Conservation (phyloP, 2,888 invertebrate genomes). For the Clitarchus hookeri region DNA sequence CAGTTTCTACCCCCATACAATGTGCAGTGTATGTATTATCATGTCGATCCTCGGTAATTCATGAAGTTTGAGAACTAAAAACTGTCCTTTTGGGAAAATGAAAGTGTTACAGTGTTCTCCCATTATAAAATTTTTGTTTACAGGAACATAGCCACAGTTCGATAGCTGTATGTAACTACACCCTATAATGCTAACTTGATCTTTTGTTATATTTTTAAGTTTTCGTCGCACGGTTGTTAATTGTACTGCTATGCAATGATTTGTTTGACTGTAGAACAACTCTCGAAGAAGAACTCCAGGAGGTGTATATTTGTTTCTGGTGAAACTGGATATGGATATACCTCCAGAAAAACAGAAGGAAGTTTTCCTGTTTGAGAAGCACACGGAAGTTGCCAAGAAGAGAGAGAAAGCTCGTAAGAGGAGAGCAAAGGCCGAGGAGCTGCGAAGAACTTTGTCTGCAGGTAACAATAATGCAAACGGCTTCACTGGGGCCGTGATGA, state of each 20-base stretch:
- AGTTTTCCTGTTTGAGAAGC: conserved; percentile 71
- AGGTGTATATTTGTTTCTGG: conserved; percentile 81
- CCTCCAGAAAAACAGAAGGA: conserved; percentile 67
- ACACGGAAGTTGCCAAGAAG: conserved; percentile 56
- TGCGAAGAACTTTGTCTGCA: conserved; percentile 55
- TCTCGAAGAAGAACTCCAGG: conserved; percentile 80
- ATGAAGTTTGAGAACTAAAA: no score
- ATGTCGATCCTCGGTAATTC: no score
- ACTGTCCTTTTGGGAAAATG: no score
- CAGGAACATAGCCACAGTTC: no score
- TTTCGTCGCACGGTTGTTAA: no score
- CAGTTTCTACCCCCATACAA: no score
- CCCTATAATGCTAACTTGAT: no score
- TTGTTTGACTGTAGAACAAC: neutral
- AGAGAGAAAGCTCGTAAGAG: conserved; percentile 61
- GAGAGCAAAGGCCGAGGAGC: conserved; percentile 68
- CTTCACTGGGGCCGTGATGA: conserved; percentile 51
- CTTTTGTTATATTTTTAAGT: no score
- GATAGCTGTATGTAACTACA: no score
- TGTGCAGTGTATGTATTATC: no score
- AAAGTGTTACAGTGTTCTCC: no score
- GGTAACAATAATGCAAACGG: conserved; percentile 45
- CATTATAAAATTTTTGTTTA: no score
- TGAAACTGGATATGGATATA: conserved; percentile 71
- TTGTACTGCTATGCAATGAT: neutral